Evolutionary conservation across 2,888 invertebrate genomes (phyloP).

Genomic region (Cheilosia variabilis): DNA sequence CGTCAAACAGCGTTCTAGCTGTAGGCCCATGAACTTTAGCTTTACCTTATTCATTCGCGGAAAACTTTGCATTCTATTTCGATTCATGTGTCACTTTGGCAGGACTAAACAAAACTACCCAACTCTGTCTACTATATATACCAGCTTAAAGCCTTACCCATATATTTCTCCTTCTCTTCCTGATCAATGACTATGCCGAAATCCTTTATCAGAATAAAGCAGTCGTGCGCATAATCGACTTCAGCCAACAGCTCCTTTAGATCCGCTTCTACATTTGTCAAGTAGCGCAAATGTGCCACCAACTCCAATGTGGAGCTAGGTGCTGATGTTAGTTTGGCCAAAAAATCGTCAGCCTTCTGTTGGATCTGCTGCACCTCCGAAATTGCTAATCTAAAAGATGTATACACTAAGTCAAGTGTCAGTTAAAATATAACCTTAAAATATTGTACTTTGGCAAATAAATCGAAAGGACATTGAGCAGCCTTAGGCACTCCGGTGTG

Average conservation of each 20-base stretch:
- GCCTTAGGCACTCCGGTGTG: slow-evolving; percentile 88
- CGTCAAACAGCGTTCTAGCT: too few species aligned
- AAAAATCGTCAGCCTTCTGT: slow-evolving; percentile 84
- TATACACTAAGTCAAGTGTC: neutral
- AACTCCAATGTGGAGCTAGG: slow-evolving; percentile 90
- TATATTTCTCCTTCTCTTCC: slow-evolving; percentile 86
- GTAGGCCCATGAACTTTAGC: too few species aligned
- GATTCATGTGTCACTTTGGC: too few species aligned
- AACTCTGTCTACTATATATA: neutral
- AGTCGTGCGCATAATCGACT: slow-evolving; percentile 91
- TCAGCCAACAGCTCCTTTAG: slow-evolving; percentile 89
- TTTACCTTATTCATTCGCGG: too few species aligned
- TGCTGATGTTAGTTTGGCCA: slow-evolving; percentile 86
- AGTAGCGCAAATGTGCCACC: slow-evolving; percentile 85
- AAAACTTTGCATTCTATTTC: too few species aligned
- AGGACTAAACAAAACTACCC: too few species aligned
- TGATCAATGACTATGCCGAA: slow-evolving; percentile 89
- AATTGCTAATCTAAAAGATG: slow-evolving; percentile 86
- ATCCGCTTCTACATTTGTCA: slow-evolving; percentile 86
- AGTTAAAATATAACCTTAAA: neutral
- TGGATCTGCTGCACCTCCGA: slow-evolving; percentile 84
- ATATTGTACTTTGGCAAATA: slow-evolving; percentile 87
- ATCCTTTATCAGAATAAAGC: slow-evolving; percentile 93
- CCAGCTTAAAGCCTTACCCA: slow-evolving; percentile 77
- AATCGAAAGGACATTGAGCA: slow-evolving; percentile 87